Conservation (phyloP, 2,113 vertebrate genomes). For the Ictalurus punctatus region DNA sequence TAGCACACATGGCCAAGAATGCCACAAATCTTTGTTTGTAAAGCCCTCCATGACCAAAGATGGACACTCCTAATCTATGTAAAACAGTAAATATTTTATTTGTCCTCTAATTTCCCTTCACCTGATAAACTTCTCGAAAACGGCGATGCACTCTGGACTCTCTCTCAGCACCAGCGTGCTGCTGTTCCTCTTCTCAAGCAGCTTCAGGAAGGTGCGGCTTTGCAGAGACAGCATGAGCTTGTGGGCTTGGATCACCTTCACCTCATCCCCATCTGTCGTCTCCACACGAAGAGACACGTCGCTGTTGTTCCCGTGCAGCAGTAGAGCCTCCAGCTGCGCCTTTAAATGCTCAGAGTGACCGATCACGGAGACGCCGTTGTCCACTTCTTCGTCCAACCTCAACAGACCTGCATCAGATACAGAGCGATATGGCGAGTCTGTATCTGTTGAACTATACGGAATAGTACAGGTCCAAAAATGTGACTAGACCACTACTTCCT, state of each 20-base stretch:
- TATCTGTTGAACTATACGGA: not conserved
- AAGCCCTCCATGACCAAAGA: not conserved
- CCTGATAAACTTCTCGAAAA: constrained; percentile 93
- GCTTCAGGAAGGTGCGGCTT: constrained; percentile 79
- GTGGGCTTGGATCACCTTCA: constrained; percentile 86
- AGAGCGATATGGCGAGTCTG: not conserved
- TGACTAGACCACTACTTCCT: not conserved
- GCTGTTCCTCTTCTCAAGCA: constrained; percentile 78
- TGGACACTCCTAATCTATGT: not conserved
- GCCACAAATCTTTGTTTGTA: not conserved
- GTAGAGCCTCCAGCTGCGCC: constrained; percentile 82
- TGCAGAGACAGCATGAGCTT: constrained; percentile 87
- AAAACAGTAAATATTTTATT: not conserved
- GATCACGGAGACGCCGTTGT: constrained; percentile 71
- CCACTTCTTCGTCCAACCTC: constrained; percentile 66
- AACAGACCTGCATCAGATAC: constrained; percentile 65
- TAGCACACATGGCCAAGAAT: not conserved
- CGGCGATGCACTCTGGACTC: constrained; percentile 72
- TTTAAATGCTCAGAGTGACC: constrained; percentile 84
- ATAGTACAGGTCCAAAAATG: not conserved
- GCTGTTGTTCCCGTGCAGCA: constrained; percentile 82
- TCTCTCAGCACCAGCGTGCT: constrained; percentile 76
- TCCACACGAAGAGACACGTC: constrained; percentile 84
- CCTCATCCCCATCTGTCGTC: constrained; percentile 78
- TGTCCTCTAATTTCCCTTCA: constrained; percentile 51